These are phyloP conservation scores for Elysia crispata DNA, from an alignment of 2,888 invertebrate species.

Conservation along the genomic window DNA sequence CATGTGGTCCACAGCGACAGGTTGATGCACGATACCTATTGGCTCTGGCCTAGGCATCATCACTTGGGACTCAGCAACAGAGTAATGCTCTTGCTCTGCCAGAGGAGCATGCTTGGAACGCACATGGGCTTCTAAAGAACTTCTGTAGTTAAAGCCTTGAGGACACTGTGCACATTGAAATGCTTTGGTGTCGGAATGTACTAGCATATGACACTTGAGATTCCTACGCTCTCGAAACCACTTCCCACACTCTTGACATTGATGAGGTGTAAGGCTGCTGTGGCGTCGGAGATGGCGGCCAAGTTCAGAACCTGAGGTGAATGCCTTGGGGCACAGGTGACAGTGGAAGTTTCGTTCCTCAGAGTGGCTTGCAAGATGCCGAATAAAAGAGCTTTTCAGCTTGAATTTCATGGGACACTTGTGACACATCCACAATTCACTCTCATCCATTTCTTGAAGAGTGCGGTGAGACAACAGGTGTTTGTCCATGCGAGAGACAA, in stretches of 20 bases:
- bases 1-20: too few species aligned
- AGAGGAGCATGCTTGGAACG: conserved; percentile 20
- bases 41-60: too few species aligned
- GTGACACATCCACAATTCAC: conserved; percentile 44
- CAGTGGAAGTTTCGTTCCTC: conserved; percentile 43
- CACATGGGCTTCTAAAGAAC: conserved; percentile 42
- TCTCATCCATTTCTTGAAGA: conserved; percentile 36
- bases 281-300: conserved; percentile 39
- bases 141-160: conserved; percentile 47
- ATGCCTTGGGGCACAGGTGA: conserved; percentile 32
- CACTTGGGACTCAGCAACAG: too few species aligned
- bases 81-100: too few species aligned
- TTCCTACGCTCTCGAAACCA: conserved; percentile 34
- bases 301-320: conserved; percentile 38
- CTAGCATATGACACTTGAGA: conserved; percentile 42
- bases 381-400: conserved; percentile 24
- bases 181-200: conserved; percentile 39
- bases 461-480: conserved; percentile 39
- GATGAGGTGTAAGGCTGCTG: conserved; percentile 27
- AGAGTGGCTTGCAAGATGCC: conserved; percentile 40
- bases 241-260: conserved; percentile 47
- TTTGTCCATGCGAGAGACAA: conserved; percentile 41
- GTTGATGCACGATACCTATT: too few species aligned
- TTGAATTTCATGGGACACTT: conserved; percentile 46
- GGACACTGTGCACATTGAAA: conserved; percentile 34